A percentile compares a stretch with the other conserved stretches of the same genome.
Evolutionary conservation across 2,888 invertebrate species (phyloP).

Genomic region (Tenthredo notha): DNA sequence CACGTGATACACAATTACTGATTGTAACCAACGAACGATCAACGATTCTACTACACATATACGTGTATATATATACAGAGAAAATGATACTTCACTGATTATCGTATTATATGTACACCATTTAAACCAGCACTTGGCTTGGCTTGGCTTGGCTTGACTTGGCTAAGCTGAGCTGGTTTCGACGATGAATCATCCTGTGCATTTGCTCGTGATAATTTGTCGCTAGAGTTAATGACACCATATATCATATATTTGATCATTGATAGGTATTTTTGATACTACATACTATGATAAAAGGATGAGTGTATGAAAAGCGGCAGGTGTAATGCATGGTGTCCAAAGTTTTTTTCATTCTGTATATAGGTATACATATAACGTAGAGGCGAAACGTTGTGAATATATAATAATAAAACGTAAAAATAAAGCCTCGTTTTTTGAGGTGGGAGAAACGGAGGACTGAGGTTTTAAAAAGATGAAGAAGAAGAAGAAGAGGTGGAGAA

Average conservation of each 20-base stretch:
- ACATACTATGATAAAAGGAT: too few species aligned
- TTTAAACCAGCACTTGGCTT: neutral
- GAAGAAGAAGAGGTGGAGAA: conserved; percentile 60
- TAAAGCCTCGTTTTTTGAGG: neutral
- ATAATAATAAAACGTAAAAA: neutral
- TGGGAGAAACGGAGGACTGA: conserved; percentile 52
- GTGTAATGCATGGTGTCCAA: neutral
- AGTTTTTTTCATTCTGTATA: neutral
- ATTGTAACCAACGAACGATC: conserved; percentile 11
- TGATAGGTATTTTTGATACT: neutral
- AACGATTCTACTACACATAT: neutral
- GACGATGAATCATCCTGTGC: neutral
- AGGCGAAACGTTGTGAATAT: conserved; percentile 3
- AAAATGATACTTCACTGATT: conserved; percentile 14
- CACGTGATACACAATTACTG: conserved; percentile 25
- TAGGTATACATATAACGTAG: neutral
- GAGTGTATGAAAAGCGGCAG: neutral
- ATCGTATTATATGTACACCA: neutral
- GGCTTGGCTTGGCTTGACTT: too few species aligned
- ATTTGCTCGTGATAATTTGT: neutral
- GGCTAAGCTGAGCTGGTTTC: too few species aligned
- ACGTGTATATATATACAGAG: neutral
- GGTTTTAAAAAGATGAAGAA: conserved; percentile 41
- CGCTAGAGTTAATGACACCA: neutral
- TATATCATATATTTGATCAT: neutral